These are phyloP conservation scores for Synodontis membranacea DNA, from an alignment of 2,113 vertebrate genomes.

Conservation along the genomic window DNA sequence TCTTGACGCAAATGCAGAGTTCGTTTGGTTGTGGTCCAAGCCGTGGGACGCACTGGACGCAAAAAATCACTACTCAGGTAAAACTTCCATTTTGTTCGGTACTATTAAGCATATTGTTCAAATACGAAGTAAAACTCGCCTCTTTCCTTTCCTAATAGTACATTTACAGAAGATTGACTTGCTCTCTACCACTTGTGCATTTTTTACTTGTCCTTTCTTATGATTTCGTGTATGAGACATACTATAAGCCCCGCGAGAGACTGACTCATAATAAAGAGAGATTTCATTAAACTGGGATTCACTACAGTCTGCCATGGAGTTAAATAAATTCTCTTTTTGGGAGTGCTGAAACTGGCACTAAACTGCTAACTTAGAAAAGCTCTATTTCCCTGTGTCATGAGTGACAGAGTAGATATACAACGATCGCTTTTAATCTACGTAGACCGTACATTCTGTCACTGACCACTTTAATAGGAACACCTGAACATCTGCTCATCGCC, in stretches of 20 bases:
- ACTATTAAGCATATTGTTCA: slow-evolving; percentile 14
- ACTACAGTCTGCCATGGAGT: slow-evolving; percentile 43
- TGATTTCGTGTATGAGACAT: slow-evolving; percentile 38
- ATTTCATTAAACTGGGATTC: slow-evolving; percentile 46
- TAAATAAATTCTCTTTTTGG: slow-evolving; percentile 41
- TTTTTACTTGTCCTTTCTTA: slow-evolving; percentile 30
- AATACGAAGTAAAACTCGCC: slow-evolving; percentile 21
- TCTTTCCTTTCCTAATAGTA: slow-evolving; percentile 25
- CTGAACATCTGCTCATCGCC: neutral
- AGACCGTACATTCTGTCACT: neutral
- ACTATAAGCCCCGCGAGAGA: slow-evolving; percentile 35
- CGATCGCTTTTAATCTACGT: neutral
- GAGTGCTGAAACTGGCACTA: slow-evolving; percentile 30
- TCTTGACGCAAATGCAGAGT: slow-evolving; percentile 21
- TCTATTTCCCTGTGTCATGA: slow-evolving; percentile 7
- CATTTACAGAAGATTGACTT: slow-evolving; percentile 35
- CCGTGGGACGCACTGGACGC: neutral
- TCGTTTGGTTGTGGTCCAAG: slow-evolving; percentile 18
- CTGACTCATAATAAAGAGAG: slow-evolving; percentile 45
- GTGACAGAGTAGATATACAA: neutral
- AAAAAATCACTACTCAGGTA: neutral
- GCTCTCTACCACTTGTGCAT: slow-evolving; percentile 22
- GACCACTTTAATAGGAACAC: neutral
- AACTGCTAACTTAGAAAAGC: slow-evolving; percentile 23
- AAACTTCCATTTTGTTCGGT: slow-evolving; percentile 19